Percentiles rank a stretch among this genome's conserved stretches.
Conservation (phyloP, 2,888 invertebrate species). For the Melanostoma scalare region DNA sequence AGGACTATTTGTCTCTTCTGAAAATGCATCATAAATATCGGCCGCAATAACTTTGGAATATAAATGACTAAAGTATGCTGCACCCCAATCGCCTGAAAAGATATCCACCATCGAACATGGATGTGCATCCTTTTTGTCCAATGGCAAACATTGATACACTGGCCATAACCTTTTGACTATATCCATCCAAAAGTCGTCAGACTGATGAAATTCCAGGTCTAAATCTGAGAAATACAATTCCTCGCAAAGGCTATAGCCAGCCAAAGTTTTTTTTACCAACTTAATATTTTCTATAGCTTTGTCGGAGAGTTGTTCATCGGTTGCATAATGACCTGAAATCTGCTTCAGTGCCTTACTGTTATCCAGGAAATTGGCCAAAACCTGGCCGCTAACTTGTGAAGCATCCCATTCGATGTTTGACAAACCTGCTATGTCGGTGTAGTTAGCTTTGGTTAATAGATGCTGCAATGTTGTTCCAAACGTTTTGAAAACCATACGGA, state of each 20-base stretch:
- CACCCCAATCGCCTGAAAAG: conserved; percentile 91
- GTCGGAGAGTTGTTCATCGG: conserved; percentile 87
- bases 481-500: conserved; percentile 89
- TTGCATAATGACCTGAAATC: conserved; percentile 89
- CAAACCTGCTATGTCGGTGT: conserved; percentile 92
- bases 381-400: conserved; percentile 90
- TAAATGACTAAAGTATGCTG: conserved; percentile 91
- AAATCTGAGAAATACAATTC: conserved; percentile 91
- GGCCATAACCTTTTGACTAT: conserved; percentile 91
- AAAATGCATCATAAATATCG: conserved; percentile 93
- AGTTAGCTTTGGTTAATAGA: conserved; percentile 90
- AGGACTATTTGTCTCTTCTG: conserved; percentile 81
- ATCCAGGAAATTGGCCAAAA: conserved; percentile 91
- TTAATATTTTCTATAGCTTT: conserved; percentile 86
- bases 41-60: conserved; percentile 96
- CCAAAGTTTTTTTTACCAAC: conserved; percentile 87
- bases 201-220: conserved; percentile 91
- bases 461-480: conserved; percentile 95
- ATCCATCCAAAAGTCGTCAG: conserved; percentile 91
- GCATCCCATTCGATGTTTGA: conserved; percentile 97
- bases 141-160: conserved; percentile 89
- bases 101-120: conserved; percentile 93
- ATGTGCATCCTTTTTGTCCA: conserved; percentile 91
- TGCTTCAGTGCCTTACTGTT: conserved; percentile 85
- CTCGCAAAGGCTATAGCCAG: conserved; percentile 89